These are phyloP conservation scores for Drosophila auraria DNA, from an alignment of 1,140 invertebrate genomes.

Conservation along the genomic window DNA sequence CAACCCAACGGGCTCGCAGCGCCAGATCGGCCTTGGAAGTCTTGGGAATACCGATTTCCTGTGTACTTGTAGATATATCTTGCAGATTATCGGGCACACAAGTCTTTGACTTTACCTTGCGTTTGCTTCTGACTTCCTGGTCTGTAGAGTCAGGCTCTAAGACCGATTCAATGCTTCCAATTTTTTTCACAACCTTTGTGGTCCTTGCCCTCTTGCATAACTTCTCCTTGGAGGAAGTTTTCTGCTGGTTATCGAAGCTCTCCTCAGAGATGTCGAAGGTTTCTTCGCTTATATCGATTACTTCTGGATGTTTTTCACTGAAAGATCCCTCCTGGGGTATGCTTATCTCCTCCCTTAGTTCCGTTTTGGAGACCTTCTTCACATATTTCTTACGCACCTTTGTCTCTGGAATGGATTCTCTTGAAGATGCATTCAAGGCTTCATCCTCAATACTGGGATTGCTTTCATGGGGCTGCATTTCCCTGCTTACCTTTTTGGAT, in stretches of 20 bases:
- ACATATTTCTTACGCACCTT: not conserved
- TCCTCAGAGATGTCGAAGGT: not conserved
- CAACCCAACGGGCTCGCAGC: constrained; percentile 64
- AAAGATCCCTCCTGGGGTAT: not conserved
- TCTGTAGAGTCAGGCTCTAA: not conserved
- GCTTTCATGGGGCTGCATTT: not conserved
- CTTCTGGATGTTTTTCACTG: not conserved
- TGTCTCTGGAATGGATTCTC: not conserved
- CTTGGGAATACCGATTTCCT: not conserved
- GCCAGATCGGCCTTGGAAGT: constrained; percentile 22
- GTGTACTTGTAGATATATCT: not conserved
- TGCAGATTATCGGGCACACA: not conserved
- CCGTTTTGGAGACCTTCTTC: not conserved
- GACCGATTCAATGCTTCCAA: not conserved
- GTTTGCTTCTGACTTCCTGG: not conserved
- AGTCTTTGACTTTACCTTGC: constrained; percentile 23
- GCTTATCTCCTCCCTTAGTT: not conserved
- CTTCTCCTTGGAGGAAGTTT: not conserved
- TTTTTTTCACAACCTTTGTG: not conserved
- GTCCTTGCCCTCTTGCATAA: constrained; percentile 1
- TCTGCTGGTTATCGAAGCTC: not conserved
- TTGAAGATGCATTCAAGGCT: not conserved
- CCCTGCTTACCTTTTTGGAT: not conserved
- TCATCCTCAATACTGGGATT: not conserved
- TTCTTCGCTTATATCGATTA: not conserved